Base-by-base conservation (phyloP, 2,888 invertebrate genomes). In the Callimorpha dominula region DNA sequence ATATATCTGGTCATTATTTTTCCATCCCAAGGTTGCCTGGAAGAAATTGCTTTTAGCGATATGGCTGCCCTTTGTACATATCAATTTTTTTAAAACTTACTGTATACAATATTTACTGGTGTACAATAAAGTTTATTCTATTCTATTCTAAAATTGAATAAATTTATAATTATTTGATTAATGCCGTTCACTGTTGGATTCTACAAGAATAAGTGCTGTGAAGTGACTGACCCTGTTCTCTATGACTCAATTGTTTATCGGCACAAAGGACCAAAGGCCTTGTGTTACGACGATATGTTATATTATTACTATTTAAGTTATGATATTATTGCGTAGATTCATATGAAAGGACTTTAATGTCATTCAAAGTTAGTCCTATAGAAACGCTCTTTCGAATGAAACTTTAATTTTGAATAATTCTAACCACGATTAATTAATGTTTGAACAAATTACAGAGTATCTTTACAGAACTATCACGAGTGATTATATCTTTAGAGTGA, bases 171-270 rank as follows among this genome's bases (percentile, higher is more conserved):
- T n/a, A 54, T 20, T 20, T 20, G n/a, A 46, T 46, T 9, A 20
- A 20, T 20, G 12, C 4, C 8, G 14, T 65, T 49, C 20, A 20
- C 8, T 65, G 49, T 49, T 20, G 65, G 7, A 8, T 20, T 20
- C 9, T 49, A n/a, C 65, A 20, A 46, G 20, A 65, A n/a, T 65
- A 46, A 6, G n/a, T 20, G 14, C 31, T 65, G 49, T n/a, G 14
- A 20, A 49, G 12, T 20, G 7, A 65, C 14, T 14, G 46, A 49
- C 14, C 65, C 14, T 20, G n/a, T 20, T 20, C 14, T 15, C 20
- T 20, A 49, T 65, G 65, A 49, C 46, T 57, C 54, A 20, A 49
- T 49, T 65, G 65, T 49, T 65, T 57, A 57, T 17, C 11, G 49
- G 65, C 20, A 14, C 65, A 65, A 49, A 65, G 65, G 20, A 46